phyloP scores from a whole-genome alignment of 2,113 vertebrate genomes.

The Orycteropus afer region DNA sequence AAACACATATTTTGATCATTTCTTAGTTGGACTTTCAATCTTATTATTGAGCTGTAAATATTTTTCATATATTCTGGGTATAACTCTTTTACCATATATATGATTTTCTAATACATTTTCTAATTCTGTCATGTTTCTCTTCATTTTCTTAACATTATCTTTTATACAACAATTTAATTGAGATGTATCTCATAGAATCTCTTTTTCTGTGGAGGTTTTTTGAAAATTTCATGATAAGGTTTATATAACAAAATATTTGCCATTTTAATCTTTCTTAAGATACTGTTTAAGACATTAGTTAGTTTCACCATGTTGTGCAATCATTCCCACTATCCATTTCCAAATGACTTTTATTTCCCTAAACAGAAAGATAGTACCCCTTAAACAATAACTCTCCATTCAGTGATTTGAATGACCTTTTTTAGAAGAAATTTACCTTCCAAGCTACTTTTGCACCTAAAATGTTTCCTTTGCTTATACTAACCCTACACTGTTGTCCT shows the following conservation, averaged over 20 bases:
- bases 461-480: slow-evolving; percentile 35
- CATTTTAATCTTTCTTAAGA: neutral
- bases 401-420: slow-evolving; percentile 30
- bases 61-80: neutral
- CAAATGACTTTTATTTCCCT: neutral
- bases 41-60: neutral
- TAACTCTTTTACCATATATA: slow-evolving; percentile 10
- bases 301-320: neutral
- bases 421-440: slow-evolving; percentile 39
- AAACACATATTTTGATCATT: neutral
- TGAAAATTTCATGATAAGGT: neutral
- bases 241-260: neutral
- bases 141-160: neutral
- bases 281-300: neutral
- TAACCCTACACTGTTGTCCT: slow-evolving; percentile 5
- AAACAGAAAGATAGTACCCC: neutral
- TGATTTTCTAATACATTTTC: slow-evolving; percentile 16
- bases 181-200: neutral
- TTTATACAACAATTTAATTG: neutral
- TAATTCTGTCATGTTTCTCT: neutral
- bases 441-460: neutral
- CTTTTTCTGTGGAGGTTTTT: neutral
- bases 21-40: neutral
- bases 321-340: neutral
- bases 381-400: neutral